Evolutionary conservation across 2,888 invertebrate genomes (phyloP).

Genomic region (Lissonota sp.): DNA sequence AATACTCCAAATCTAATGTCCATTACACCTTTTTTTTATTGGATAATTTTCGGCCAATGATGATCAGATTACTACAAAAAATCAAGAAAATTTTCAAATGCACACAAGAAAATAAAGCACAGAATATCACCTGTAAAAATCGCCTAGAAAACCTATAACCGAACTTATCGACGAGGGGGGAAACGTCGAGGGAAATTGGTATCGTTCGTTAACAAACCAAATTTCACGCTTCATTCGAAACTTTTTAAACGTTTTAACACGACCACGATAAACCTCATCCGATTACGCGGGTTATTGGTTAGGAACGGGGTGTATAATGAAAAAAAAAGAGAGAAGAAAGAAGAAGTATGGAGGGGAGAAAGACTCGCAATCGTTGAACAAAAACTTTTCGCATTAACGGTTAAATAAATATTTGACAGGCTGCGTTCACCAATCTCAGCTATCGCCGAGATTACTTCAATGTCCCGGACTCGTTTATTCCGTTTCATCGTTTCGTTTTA

Average conservation of each 20-base stretch:
- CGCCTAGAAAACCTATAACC: conserved; percentile 5
- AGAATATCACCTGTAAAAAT: neutral
- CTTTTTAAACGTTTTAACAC: conserved; percentile 72
- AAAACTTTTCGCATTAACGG: conserved; percentile 73
- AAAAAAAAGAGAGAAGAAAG: neutral
- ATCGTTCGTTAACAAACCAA: conserved; percentile 60
- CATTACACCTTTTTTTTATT: too few relatives aligned
- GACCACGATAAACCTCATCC: conserved; percentile 57
- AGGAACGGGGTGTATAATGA: conserved; percentile 13
- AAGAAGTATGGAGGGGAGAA: neutral
- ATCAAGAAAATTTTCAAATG: too few relatives aligned
- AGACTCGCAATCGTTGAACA: conserved; percentile 26
- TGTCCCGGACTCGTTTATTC: conserved; percentile 11
- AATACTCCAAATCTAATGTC: too few relatives aligned
- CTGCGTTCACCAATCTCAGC: conserved; percentile 32
- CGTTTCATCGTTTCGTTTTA: conserved; percentile 35
- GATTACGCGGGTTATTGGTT: neutral
- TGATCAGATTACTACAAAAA: too few relatives aligned
- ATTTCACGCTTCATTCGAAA: conserved; percentile 79
- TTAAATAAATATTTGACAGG: conserved; percentile 72
- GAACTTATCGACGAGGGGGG: neutral
- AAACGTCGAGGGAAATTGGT: neutral
- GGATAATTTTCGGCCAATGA: too few relatives aligned
- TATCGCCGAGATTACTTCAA: conserved; percentile 23
- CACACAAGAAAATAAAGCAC: neutral